Evolutionary conservation across 2,113 vertebrate genomes (phyloP).

Genomic region (Pyxicephalus adspersus): DNA sequence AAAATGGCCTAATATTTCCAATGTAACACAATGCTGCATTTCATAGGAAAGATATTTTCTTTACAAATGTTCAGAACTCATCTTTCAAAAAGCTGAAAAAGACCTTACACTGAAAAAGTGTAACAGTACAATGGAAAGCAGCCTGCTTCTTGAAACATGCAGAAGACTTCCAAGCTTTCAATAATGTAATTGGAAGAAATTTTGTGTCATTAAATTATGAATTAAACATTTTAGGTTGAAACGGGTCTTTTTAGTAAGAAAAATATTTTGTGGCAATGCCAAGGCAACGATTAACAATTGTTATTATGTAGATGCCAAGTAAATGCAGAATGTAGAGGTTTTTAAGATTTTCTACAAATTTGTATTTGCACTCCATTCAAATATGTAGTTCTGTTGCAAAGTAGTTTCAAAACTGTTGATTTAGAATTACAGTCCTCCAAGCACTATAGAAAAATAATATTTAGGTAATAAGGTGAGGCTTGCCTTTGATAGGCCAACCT

Average conservation of each 20-base stretch:
- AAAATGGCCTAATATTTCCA: not conserved
- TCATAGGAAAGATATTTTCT: conserved; percentile 28
- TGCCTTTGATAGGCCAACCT: no score
- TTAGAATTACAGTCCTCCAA: no score
- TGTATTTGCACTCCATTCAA: no score
- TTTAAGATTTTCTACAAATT: no score
- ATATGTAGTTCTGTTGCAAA: no score
- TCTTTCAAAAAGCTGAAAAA: conserved; percentile 16
- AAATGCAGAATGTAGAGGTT: no score
- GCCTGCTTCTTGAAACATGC: conserved; percentile 26
- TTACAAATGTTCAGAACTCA: not conserved
- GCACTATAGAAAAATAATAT: no score
- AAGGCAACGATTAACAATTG: not conserved
- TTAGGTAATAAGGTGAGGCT: no score
- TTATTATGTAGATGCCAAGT: no score
- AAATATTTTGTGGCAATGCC: not conserved
- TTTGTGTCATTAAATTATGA: conserved; percentile 23
- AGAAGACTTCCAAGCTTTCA: conserved; percentile 20
- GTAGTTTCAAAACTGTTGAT: no score
- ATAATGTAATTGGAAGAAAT: conserved; percentile 31
- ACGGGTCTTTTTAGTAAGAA: conserved; percentile 2
- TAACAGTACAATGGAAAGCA: conserved; percentile 37
- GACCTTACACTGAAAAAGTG: not conserved
- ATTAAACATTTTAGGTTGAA: not conserved
- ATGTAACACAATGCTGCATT: conserved; percentile 7